Conservation (phyloP, 2,797 vertebrate species). For the Pseudocheirus occidentalis region DNA sequence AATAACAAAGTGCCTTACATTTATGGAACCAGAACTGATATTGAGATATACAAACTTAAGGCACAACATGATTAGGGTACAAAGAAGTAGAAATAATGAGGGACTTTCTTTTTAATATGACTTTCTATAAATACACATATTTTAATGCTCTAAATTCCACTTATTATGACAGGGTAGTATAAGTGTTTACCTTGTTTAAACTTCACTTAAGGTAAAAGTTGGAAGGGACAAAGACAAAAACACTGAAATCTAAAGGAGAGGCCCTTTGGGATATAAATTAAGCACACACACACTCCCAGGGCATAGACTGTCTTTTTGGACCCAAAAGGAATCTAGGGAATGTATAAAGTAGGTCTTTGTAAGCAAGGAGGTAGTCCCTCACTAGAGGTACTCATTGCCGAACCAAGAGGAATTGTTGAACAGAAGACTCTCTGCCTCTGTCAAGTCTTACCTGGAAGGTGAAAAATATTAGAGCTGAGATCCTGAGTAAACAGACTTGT, state of each 20-base stretch:
- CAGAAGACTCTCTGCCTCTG: neutral
- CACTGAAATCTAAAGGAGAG: neutral
- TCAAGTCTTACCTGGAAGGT: neutral
- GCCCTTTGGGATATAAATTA: neutral
- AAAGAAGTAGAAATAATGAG: neutral
- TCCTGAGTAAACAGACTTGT: neutral
- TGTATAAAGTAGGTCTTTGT: neutral
- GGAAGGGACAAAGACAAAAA: neutral
- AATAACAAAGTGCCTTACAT: neutral
- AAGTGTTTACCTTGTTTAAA: neutral
- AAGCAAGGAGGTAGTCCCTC: neutral
- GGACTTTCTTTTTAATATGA: neutral
- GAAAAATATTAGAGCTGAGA: neutral
- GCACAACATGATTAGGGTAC: neutral
- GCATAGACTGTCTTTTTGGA: neutral
- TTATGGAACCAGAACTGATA: neutral
- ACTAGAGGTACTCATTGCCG: neutral
- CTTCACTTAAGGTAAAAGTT: neutral
- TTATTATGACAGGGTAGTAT: neutral
- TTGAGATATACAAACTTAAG: neutral
- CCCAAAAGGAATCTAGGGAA: neutral
- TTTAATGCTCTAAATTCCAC: neutral
- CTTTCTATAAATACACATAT: neutral
- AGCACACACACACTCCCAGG: neutral
- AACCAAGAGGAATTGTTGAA: neutral